Percentiles rank a stretch among this genome's conserved stretches.
Evolutionary conservation across 1,140 invertebrate genomes (phyloP).

Genomic region (Helicoverpa zea): DNA sequence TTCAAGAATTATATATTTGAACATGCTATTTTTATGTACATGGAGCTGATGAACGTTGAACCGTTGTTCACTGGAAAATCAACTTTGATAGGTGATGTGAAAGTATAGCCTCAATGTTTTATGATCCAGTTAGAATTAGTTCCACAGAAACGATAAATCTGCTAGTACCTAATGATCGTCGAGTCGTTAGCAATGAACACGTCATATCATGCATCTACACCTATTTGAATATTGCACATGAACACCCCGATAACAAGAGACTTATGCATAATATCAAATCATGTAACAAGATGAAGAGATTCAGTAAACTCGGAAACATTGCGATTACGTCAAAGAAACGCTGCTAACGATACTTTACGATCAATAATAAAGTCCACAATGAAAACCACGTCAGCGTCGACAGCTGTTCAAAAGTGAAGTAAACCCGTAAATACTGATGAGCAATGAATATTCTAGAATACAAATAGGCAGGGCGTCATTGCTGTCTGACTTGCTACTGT

Average conservation of each 20-base stretch:
- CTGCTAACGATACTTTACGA: constrained; percentile 75
- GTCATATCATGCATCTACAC: background rate
- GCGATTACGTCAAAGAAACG: constrained; percentile 46
- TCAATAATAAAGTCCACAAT: constrained; percentile 73
- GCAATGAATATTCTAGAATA: constrained; percentile 44
- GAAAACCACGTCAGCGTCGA: constrained; percentile 62
- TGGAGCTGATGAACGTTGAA: background rate
- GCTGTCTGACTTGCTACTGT: constrained; percentile 20
- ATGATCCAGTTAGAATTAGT: no score
- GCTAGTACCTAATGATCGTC: background rate
- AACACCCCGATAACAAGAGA: constrained; percentile 7
- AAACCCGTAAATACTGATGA: constrained; percentile 55
- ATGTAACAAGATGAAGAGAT: constrained; percentile 26
- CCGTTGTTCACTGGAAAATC: no score
- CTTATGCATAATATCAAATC: constrained; percentile 4
- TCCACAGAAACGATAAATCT: no score
- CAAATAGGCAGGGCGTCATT: constrained; percentile 49
- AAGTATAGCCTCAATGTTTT: no score
- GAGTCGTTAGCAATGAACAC: background rate
- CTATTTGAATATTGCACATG: background rate
- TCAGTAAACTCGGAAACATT: constrained; percentile 28
- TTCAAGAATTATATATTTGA: constrained; percentile 20
- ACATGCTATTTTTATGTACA: background rate
- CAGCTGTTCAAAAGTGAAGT: constrained; percentile 58
- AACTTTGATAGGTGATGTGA: no score